phyloP scores from a whole-genome alignment of 2,797 vertebrate species.

The Clarias platycephalus region DNA sequence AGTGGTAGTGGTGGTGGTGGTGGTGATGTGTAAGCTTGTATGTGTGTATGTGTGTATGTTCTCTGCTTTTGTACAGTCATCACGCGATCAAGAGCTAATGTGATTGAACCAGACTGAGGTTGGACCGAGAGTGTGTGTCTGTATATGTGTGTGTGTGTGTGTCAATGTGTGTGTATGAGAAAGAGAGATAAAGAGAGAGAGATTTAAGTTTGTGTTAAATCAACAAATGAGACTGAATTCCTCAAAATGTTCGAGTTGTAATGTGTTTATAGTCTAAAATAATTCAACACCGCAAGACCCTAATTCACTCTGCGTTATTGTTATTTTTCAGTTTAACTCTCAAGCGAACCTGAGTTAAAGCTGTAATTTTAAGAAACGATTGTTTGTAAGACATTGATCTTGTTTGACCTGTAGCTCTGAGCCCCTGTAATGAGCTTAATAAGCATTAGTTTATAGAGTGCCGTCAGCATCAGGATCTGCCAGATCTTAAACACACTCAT shows the following conservation, averaged over 20 bases:
- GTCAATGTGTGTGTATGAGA: background rate
- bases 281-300: background rate
- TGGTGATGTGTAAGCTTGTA: background rate
- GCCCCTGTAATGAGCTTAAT: background rate
- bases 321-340: background rate
- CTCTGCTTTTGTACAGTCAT: constrained; percentile 50
- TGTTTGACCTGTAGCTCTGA: background rate
- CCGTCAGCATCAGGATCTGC: background rate
- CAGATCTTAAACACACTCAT: background rate
- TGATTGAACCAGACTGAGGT: constrained; percentile 59
- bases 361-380: background rate
- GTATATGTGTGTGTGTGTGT: background rate
- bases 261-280: background rate
- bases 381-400: background rate
- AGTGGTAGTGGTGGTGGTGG: background rate
- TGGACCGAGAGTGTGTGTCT: constrained; percentile 25
- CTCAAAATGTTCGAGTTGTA: background rate
- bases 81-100: constrained; percentile 61
- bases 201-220: background rate
- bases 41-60: constrained; percentile 6
- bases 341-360: background rate
- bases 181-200: background rate
- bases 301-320: background rate
- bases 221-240: background rate
- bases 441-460: background rate